phyloP scores from a whole-genome alignment of 2,797 vertebrate species.

The Yasuhikotakia modesta region DNA sequence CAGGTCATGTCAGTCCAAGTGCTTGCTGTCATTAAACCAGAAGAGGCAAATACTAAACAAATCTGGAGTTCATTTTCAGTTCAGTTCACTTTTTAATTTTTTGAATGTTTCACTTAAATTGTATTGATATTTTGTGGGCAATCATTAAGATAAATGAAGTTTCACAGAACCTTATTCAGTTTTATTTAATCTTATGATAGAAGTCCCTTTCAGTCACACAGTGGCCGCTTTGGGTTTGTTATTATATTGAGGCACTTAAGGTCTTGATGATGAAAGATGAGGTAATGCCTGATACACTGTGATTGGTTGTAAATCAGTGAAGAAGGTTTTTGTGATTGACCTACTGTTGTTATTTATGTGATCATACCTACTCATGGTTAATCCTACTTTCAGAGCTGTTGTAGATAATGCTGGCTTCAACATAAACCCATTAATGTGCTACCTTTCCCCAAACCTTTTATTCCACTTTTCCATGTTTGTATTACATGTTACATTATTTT shows the following conservation, averaged over 20 bases:
- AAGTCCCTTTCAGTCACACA: constrained; percentile 23
- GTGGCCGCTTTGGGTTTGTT: constrained; percentile 48
- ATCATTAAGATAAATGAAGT: neutral
- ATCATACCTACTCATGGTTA: constrained; percentile 38
- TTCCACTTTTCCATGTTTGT: neutral
- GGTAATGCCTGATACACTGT: constrained; percentile 54
- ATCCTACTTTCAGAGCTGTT: constrained; percentile 34
- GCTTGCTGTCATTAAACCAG: neutral
- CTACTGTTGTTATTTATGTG: constrained; percentile 25
- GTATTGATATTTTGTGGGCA: neutral
- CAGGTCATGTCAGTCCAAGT: neutral
- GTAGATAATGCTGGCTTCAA: constrained; percentile 36
- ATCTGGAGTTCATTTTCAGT: neutral
- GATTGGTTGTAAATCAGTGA: constrained; percentile 52
- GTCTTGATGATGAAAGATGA: constrained; percentile 60
- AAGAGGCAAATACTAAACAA: neutral
- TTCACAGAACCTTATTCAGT: neutral
- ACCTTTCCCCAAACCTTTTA: neutral
- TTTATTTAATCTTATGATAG: constrained; percentile 13
- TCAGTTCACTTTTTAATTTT: neutral
- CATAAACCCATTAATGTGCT: constrained; percentile 35
- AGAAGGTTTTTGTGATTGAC: constrained; percentile 26
- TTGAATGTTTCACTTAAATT: neutral
- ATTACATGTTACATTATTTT: neutral
- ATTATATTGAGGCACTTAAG: constrained; percentile 55